Percentiles rank a stretch among this genome's conserved stretches.
phyloP scores from a whole-genome alignment of 2,888 invertebrate genomes.

The Melinopterus prodromus region DNA sequence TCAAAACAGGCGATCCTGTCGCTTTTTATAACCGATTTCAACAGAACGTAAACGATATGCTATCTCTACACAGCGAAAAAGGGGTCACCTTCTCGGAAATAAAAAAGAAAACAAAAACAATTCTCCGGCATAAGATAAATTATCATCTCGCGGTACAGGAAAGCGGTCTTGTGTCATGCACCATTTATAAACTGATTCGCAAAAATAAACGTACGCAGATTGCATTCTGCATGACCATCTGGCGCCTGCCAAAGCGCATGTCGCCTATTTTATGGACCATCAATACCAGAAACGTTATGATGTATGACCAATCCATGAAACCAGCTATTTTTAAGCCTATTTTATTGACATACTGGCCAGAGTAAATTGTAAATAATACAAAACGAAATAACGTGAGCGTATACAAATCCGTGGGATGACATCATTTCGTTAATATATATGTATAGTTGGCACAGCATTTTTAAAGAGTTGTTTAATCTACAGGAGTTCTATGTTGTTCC shows the following conservation, averaged over 20 bases:
- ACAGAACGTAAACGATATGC: not conserved
- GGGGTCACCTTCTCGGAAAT: constrained; percentile 12
- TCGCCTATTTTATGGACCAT: not conserved
- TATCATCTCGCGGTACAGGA: constrained; percentile 6
- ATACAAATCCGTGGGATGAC: not conserved
- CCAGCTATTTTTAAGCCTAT: not conserved
- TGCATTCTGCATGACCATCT: not conserved
- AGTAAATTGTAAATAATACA: not conserved
- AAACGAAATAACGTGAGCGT: not conserved
- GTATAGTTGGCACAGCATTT: not conserved
- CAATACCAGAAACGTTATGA: not conserved
- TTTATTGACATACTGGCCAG: not conserved
- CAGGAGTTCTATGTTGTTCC: too few relatives aligned
- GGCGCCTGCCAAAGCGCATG: not conserved
- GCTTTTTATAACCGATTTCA: not conserved
- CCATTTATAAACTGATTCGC: not conserved
- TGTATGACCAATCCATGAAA: not conserved
- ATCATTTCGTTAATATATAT: not conserved
- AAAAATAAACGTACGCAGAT: not conserved
- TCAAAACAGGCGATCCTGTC: too few relatives aligned
- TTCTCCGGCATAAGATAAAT: not conserved
- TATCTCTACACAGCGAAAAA: not conserved
- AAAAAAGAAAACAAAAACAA: not conserved
- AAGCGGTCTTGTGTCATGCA: not conserved
- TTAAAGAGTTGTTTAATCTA: not conserved